These are phyloP conservation scores for Morpho helenor DNA, from an alignment of 2,888 invertebrate species.

Conservation along the genomic window DNA sequence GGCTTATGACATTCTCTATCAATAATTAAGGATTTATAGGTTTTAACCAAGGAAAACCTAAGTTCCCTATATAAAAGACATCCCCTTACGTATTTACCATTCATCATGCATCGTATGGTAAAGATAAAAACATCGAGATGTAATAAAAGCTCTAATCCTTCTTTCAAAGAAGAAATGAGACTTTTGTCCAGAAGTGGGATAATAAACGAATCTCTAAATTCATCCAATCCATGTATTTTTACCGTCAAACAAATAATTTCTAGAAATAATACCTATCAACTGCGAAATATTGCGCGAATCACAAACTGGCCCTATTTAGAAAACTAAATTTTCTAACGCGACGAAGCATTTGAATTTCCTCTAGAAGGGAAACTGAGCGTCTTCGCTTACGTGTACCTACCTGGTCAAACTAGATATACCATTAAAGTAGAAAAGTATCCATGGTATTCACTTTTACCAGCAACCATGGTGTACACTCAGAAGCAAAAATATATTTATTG, in stretches of 20 bases:
- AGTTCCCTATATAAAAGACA: too few species aligned
- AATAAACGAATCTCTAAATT: not conserved
- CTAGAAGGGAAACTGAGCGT: constrained; percentile 15
- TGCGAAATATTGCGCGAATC: not conserved
- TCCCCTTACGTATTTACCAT: too few species aligned
- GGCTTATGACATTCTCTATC: too few species aligned
- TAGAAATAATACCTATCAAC: not conserved
- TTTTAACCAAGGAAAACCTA: too few species aligned
- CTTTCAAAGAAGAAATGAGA: too few species aligned
- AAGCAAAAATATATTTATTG: constrained; percentile 1
- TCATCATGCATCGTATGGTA: too few species aligned
- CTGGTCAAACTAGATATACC: constrained; percentile 20
- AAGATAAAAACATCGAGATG: too few species aligned
- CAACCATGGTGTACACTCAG: constrained; percentile 1
- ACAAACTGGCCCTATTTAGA: constrained; percentile 1
- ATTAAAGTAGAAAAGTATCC: constrained; percentile 15
- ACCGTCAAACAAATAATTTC: not conserved
- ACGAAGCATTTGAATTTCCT: constrained; percentile 1
- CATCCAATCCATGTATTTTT: not conserved
- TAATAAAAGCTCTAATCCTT: too few species aligned
- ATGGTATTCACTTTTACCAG: constrained; percentile 24
- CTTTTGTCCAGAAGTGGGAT: too few species aligned
- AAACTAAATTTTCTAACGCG: constrained; percentile 8
- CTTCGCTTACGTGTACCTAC: constrained; percentile 8
- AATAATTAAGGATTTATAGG: too few species aligned